Base-by-base conservation (phyloP, 2,888 invertebrate species). In the Heliconius erato region DNA sequence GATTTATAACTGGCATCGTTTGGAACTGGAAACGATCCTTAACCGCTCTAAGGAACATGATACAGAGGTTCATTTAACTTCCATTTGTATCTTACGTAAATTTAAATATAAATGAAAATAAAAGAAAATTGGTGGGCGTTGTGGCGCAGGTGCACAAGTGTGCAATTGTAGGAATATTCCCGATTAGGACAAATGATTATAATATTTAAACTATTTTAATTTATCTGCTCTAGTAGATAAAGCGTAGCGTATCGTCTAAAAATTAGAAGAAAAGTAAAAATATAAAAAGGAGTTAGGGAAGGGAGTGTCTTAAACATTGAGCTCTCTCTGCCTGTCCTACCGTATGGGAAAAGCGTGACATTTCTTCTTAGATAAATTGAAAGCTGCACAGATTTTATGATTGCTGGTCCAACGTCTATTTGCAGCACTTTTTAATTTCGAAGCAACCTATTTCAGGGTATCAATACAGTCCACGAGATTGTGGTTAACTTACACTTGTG, bases 21-120 rank as follows among this genome's bases (percentile, higher is more conserved):
- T 28, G 5, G 67, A 67, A 44, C 44, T 65, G 32, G n/a, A 23
- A 32, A n/a, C 59, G 76, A 35, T 59, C 35, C 59, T 26, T 16
- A 59, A 35, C 35, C 59, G 59, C 59, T 76, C 59, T 16, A 59
- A 76, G 59, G 35, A 74, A 74, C 74, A 54, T 26, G 44, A 71
- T 76, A 76, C 14, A 76, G n/a, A 76, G 35, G 74, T 76, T 35
- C 6, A 76, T 35, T 76, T 76, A 76, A 76, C n/a, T 76, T 76
- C n/a, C 35, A 35, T 59, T 76, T 59, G 32, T 74, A 28, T 54
- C 5, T 35, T 59, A 32, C n/a, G 35, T 63, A 7, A 74, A 32
- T 12, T 74, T 32, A n/a, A 71, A 44, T 44, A 9, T 5, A 28
- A 35, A 35, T 35, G 6, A 16, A 19, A 19, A 5, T n/a, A 3